phyloP scores from a whole-genome alignment of 2,888 invertebrate genomes.

The Euphydryas editha region DNA sequence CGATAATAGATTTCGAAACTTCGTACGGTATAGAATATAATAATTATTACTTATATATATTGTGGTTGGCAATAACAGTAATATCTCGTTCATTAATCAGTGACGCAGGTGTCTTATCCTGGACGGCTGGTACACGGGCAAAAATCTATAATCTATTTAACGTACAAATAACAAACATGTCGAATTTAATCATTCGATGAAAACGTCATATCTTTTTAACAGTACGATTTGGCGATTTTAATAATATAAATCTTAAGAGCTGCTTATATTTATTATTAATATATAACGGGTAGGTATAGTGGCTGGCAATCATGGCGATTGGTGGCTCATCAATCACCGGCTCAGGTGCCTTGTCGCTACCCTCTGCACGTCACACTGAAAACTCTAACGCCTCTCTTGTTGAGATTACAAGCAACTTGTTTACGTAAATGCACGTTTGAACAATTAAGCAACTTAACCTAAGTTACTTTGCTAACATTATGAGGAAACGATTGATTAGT shows the following conservation, averaged over 20 bases:
- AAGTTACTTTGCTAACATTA: background rate
- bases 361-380: slow-evolving; percentile 26
- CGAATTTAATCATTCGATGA: background rate
- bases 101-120: background rate
- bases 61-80: slow-evolving; percentile 1
- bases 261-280: too few relatives aligned
- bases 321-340: slow-evolving; percentile 79
- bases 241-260: background rate
- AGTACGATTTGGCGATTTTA: background rate
- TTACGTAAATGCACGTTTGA: background rate
- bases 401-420: slow-evolving; percentile 12
- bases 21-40: too few relatives aligned
- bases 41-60: background rate
- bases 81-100: slow-evolving; percentile 4
- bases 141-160: slow-evolving; percentile 1
- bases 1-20: too few relatives aligned
- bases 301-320: slow-evolving; percentile 67
- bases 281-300: slow-evolving; percentile 8
- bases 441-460: background rate
- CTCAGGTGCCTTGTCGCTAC: slow-evolving; percentile 67
- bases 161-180: background rate
- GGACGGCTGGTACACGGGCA: background rate
- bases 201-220: background rate
- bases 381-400: slow-evolving; percentile 25
- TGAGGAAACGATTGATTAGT: background rate